Evolutionary conservation across 2,888 invertebrate genomes (phyloP).

Genomic region (Adelognathus sp.): DNA sequence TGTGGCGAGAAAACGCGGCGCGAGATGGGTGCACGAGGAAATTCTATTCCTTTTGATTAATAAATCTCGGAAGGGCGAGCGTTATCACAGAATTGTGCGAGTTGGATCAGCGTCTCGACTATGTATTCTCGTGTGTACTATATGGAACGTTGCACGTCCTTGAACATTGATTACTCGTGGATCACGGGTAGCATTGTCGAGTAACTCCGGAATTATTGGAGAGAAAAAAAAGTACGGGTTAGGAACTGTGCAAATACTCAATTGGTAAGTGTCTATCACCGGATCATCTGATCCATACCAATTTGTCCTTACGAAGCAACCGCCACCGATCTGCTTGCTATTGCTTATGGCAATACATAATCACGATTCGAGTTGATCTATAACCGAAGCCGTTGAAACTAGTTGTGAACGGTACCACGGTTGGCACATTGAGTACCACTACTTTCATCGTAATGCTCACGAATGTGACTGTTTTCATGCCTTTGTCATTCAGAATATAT

Average conservation of each 20-base stretch:
- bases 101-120: neutral
- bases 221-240: neutral
- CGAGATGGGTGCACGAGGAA: constrained; percentile 1
- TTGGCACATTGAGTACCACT: too few species aligned
- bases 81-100: constrained; percentile 8
- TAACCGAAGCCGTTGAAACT: neutral
- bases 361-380: neutral
- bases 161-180: neutral
- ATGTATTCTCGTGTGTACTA: neutral
- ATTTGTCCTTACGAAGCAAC: neutral
- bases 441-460: too few species aligned
- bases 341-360: neutral
- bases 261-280: neutral
- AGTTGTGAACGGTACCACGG: neutral
- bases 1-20: constrained; percentile 16
- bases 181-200: neutral
- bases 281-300: neutral
- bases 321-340: neutral
- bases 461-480: too few species aligned
- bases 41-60: constrained; percentile 22
- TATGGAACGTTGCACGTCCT: neutral
- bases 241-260: neutral
- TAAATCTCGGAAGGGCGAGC: constrained; percentile 45
- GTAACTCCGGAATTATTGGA: neutral
- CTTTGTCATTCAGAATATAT: too few species aligned